These are phyloP conservation scores for Stichodactyla mertensii DNA, from an alignment of 64 coral and sea anemone species.

Conservation along the genomic window DNA sequence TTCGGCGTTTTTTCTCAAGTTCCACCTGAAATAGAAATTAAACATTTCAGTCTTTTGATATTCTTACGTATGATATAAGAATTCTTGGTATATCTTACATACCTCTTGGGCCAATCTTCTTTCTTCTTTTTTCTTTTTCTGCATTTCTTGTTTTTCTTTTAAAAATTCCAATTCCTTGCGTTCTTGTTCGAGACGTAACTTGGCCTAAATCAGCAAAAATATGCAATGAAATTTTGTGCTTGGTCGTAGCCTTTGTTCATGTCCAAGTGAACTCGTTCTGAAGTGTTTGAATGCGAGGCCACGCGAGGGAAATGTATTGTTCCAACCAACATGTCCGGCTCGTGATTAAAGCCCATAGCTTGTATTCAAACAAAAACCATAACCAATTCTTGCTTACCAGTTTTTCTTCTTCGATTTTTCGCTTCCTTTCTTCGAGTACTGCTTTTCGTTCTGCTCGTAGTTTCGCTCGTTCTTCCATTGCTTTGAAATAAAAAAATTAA, in stretches of 20 bases:
- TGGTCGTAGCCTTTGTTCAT: not conserved
- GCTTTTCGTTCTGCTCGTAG: conserved; percentile 69
- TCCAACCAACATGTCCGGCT: too few species aligned
- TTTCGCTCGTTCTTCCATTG: conserved; percentile 92
- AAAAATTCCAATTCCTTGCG: conserved; percentile 72
- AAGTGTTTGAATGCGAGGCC: too few species aligned
- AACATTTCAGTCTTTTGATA: not conserved
- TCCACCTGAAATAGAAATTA: conserved; percentile 45
- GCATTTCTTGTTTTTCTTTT: conserved; percentile 72
- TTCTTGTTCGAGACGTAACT: conserved; percentile 64
- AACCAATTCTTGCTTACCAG: conserved; percentile 46
- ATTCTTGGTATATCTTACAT: not conserved
- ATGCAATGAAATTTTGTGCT: not conserved
- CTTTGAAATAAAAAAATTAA: conserved; percentile 25
- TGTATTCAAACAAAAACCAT: too few species aligned
- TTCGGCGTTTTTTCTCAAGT: conserved; percentile 78
- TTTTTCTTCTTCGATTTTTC: conserved; percentile 87
- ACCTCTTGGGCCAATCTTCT: conserved; percentile 76
- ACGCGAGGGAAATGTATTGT: too few species aligned
- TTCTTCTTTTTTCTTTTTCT: conserved; percentile 81
- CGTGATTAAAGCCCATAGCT: too few species aligned
- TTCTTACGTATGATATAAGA: not conserved
- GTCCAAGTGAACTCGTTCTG: too few species aligned
- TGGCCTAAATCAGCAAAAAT: conserved; percentile 25
- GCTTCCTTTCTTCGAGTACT: conserved; percentile 67